Conservation (phyloP, 2,797 vertebrate genomes). For the Nannoperca obscura region DNA sequence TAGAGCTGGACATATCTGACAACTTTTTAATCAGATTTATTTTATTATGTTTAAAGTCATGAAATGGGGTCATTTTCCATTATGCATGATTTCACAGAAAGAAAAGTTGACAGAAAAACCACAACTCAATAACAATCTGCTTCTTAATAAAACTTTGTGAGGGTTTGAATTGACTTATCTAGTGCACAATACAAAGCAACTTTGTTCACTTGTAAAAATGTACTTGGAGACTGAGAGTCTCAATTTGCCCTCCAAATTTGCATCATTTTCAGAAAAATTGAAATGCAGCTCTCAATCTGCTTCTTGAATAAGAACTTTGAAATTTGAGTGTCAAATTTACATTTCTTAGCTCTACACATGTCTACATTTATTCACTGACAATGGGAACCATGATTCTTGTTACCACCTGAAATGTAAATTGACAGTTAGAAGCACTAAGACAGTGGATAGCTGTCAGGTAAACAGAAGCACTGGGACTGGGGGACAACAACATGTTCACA, state of each 20-base stretch:
- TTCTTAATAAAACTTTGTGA: conserved; percentile 47
- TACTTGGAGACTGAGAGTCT: conserved; percentile 33
- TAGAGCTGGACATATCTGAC: conserved; percentile 26
- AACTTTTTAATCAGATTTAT: conserved; percentile 46
- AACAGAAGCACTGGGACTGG: conserved; percentile 12
- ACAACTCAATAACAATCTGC: conserved; percentile 44
- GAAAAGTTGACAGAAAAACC: conserved; percentile 54
- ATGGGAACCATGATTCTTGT: conserved; percentile 20
- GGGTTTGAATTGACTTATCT: conserved; percentile 44
- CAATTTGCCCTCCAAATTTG: conserved; percentile 52
- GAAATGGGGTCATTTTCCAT: conserved; percentile 44
- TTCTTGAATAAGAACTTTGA: conserved; percentile 12
- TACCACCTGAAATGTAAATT: conserved; percentile 50
- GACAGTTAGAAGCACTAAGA: conserved; percentile 48
- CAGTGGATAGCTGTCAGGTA: conserved; percentile 31
- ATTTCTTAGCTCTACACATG: conserved; percentile 37
- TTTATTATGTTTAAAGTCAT: conserved; percentile 34
- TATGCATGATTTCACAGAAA: conserved; percentile 58
- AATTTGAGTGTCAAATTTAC: conserved; percentile 29
- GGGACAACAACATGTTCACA: conserved; percentile 32
- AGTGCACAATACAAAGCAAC: conserved; percentile 47
- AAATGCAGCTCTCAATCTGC: conserved; percentile 33
- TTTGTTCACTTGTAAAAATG: conserved; percentile 48
- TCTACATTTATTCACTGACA: conserved; percentile 49
- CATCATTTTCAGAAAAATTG: conserved; percentile 36